Evolutionary conservation across 2,888 invertebrate species (phyloP), one percentile per base, ranked within the genome.

Genomic region (Synergus itoensis): DNA sequence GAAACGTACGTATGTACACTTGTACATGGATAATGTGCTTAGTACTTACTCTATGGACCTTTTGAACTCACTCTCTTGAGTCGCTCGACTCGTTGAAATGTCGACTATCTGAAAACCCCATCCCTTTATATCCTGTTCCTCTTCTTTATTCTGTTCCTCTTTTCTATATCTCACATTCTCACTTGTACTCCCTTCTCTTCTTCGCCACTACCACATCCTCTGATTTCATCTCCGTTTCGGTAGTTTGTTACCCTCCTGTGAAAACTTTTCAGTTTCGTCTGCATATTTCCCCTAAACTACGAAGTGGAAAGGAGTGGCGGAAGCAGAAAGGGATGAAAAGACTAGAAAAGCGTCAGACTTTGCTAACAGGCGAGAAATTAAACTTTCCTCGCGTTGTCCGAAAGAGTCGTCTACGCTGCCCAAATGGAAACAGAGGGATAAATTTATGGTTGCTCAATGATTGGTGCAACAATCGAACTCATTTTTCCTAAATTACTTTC

Each of bases 161-260:
- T 69, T 73, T 81, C 36, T 36, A 36, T 77, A 77, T 62, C 65
- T 79, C 73, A 65, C 65, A 53, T 80, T 78, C 53, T 79, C 79
- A 76, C 60, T 77, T 64, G 43, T 67, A 43, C 76, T 62, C 67
- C 69, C 77, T 64, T 43, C 48, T 62, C 64, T n/a, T 62, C 62
- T 77, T 77, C 43, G 64, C 60, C 63, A 69, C 60, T 45, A 40
- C 41, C 57, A 64, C 63, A 60, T 60, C 77, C 64, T 80, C 57
- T 79, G 79, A 82, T 81, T 81, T 67, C 79, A 76, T 79, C 41
- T 65, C 69, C 76, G 79, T 78, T 80, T 80, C 69, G 63, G 79
- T 60, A 63, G 76, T 80, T 81, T 78, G 69, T 78, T 76, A 77
- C 76, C 73, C 53, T 67, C 43, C 53, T 53, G 76, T 62, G 79